These are phyloP conservation scores for Allophyes oxyacanthae DNA, from an alignment of 2,888 invertebrate species.

Conservation along the genomic window DNA sequence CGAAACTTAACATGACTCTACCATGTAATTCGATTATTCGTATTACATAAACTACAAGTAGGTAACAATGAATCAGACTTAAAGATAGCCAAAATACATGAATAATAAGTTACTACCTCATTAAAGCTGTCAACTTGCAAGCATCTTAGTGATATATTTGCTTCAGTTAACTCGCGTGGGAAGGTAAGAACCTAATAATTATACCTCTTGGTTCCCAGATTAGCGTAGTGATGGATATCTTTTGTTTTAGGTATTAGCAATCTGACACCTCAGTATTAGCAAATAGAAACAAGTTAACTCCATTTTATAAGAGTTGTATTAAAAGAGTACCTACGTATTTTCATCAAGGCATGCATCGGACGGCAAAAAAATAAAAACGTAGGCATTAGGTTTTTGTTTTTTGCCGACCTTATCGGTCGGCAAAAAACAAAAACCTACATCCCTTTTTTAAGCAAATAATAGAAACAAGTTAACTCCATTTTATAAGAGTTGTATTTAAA, in stretches of 20 bases:
- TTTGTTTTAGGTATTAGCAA: conserved; percentile 15
- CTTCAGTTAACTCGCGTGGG: conserved; percentile 40
- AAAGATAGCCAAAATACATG: conserved; percentile 16
- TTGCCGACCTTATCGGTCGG: too few species aligned
- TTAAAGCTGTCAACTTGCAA: conserved; percentile 32
- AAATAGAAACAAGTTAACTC: background rate
- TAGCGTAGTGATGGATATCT: conserved; percentile 13
- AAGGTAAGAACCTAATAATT: conserved; percentile 38
- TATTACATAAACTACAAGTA: conserved; percentile 4
- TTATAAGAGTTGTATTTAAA: too few species aligned
- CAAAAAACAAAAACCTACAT: too few species aligned
- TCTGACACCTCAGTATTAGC: conserved; percentile 10
- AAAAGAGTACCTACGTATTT: too few species aligned
- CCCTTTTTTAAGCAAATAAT: too few species aligned
- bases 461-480: background rate
- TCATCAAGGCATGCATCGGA: too few species aligned
- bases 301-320: too few species aligned
- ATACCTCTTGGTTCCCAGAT: conserved; percentile 24
- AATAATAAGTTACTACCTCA: conserved; percentile 26
- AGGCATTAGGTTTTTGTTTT: too few species aligned
- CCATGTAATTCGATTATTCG: background rate
- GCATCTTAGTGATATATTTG: conserved; percentile 38
- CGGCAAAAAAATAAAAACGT: too few species aligned
- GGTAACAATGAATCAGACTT: conserved; percentile 27
- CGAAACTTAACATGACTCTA: background rate